These are phyloP conservation scores for Eulithis testata DNA, from an alignment of 2,888 invertebrate genomes.

Conservation along the genomic window DNA sequence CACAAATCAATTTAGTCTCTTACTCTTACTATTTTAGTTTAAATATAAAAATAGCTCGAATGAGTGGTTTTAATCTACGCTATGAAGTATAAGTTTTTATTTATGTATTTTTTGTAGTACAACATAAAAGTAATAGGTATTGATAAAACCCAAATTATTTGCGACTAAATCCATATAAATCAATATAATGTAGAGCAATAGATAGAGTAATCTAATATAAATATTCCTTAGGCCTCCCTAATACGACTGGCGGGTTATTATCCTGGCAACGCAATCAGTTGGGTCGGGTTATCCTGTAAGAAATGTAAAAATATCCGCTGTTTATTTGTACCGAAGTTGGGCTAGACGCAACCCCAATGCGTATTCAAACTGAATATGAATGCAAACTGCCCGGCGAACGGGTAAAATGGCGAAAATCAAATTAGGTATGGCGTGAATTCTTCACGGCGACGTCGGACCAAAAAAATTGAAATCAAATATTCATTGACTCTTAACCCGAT, in stretches of 20 bases:
- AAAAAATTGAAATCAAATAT: conserved; percentile 85
- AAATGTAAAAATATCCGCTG: conserved; percentile 83
- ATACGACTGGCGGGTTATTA: conserved; percentile 73
- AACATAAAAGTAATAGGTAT: neutral
- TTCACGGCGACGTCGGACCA: conserved; percentile 81
- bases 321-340: conserved; percentile 83
- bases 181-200: conserved; percentile 48
- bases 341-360: conserved; percentile 81
- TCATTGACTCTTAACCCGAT: conserved; percentile 84
- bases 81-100: too few relatives aligned
- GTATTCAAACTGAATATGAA: conserved; percentile 84
- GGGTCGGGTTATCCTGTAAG: conserved; percentile 79
- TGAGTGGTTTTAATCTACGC: too few relatives aligned
- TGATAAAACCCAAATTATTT: conserved; percentile 19
- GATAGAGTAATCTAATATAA: conserved; percentile 66
- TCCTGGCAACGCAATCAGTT: conserved; percentile 80
- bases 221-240: conserved; percentile 67
- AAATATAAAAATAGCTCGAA: too few relatives aligned
- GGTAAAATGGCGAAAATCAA: conserved; percentile 83
- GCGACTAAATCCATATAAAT: conserved; percentile 27
- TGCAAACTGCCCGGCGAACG: conserved; percentile 83
- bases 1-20: too few relatives aligned
- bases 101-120: too few relatives aligned
- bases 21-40: too few relatives aligned
- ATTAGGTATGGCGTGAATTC: conserved; percentile 85